phyloP scores from a whole-genome alignment of 2,797 vertebrate species.

The Mustela erminea region DNA sequence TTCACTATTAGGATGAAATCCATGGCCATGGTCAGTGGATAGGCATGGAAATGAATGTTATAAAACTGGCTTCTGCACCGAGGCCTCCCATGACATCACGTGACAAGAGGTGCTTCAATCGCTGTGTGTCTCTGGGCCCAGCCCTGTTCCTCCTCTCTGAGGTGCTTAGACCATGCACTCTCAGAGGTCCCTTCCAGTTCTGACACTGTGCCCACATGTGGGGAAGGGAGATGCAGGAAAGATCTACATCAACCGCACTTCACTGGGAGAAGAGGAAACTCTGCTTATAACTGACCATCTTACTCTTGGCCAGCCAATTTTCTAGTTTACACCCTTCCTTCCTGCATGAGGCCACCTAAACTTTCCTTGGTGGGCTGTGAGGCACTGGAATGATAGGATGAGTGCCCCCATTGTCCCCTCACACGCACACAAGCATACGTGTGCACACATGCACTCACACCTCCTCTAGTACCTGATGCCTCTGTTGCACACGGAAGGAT shows the following conservation, averaged over 20 bases:
- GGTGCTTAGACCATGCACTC: rapidly evolving
- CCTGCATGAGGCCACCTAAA: neutral
- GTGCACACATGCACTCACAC: too few relatives aligned
- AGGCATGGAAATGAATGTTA: neutral
- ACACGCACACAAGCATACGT: rapidly evolving
- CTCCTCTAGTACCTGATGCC: neutral
- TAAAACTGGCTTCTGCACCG: neutral
- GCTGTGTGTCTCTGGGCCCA: neutral
- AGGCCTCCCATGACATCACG: neutral
- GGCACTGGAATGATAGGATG: neutral
- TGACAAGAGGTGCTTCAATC: neutral
- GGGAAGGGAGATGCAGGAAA: neutral
- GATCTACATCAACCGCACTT: neutral
- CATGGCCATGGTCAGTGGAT: neutral
- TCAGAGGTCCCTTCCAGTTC: neutral
- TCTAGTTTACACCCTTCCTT: neutral
- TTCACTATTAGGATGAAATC: neutral
- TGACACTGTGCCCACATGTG: rapidly evolving
- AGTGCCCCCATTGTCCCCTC: neutral
- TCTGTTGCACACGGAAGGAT: neutral
- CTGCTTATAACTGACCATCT: neutral
- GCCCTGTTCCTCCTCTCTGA: neutral
- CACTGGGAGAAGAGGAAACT: neutral
- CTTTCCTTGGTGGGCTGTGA: neutral
- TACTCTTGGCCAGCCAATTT: neutral